Evolutionary conservation across 2,113 vertebrate genomes (phyloP), one percentile per base, ranked within the genome.

Genomic region (Nothobranchius furzeri): DNA sequence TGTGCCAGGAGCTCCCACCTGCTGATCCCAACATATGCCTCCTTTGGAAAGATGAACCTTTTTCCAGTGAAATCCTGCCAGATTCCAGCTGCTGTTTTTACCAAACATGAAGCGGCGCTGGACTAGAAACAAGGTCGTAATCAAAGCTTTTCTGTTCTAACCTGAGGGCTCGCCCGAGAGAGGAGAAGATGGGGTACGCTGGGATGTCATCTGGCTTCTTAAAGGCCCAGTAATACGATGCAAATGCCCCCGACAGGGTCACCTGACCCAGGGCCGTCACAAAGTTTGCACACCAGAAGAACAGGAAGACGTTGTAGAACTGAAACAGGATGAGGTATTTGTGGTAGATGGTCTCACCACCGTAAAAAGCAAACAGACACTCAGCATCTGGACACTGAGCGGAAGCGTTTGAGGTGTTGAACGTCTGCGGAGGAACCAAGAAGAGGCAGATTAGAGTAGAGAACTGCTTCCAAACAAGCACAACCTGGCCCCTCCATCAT

Each of bases 141-240:
- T 20, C 20, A 20, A 40, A 40, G 9, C 9, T 9, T 50, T 13
- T 13, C 64, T 24, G 14, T 11, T 60, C 76, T 55, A 13, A 99
- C 97, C 97, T 94, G 82, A 99, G 95, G 0, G 96, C 95, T 0
- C 95, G 92, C 64, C 96, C 89, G 0, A 99, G 92, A 20, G 97
- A 93, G 3, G 95, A 90, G 85, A 95, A 96, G 78, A 99, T 92
- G 3, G 97, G 97, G 81, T 79, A 96, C 7, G 95, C 91, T 0
- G 96, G 96, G 45, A 99, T 90, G 79, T 99, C 94, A 0, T 95
- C 93, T 0, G 97, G 96, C 63, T 99, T 99, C 74, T 93, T 95
- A 75, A 96, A 95, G 66, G 97, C 96, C 97, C 97, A 99, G 73
- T 99, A 99, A 89, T 98, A 99, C 0, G 97, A 99, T 2, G 97